Conservation (phyloP, 2,113 vertebrate genomes). For the Okapia johnstoni region DNA sequence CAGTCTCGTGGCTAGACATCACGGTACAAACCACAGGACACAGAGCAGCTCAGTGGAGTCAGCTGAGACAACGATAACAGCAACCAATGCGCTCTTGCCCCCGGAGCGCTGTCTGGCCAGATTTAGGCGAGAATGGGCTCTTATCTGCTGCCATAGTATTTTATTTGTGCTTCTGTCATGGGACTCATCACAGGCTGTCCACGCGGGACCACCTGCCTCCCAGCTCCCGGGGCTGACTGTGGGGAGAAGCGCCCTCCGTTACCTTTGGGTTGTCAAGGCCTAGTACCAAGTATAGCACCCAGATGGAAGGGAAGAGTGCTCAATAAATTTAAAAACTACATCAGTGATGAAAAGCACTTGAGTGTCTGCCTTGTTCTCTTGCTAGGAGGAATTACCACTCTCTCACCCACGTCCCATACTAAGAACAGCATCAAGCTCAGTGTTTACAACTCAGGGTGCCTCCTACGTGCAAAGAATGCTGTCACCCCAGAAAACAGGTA, state of each 20-base stretch:
- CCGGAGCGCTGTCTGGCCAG: neutral
- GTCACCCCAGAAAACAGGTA: neutral
- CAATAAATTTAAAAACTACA: neutral
- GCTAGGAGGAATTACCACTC: neutral
- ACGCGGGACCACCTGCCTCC: rapidly evolving
- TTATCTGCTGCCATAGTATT: neutral
- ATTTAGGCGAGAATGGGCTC: neutral
- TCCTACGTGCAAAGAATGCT: neutral
- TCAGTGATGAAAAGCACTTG: neutral
- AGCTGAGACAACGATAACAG: neutral
- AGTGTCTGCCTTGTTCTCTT: neutral
- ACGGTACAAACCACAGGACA: neutral
- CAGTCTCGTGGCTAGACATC: neutral
- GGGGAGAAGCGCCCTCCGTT: neutral
- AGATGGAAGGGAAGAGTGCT: neutral
- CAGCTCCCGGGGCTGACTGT: neutral
- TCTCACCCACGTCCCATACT: neutral
- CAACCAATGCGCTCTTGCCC: neutral
- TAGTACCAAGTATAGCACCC: neutral
- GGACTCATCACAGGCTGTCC: neutral
- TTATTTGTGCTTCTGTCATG: neutral
- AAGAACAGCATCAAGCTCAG: neutral
- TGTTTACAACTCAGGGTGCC: neutral
- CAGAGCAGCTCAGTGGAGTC: neutral
- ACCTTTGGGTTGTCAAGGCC: neutral